Conservation (phyloP, 2,888 invertebrate genomes). For the Drosophila borborema region DNA sequence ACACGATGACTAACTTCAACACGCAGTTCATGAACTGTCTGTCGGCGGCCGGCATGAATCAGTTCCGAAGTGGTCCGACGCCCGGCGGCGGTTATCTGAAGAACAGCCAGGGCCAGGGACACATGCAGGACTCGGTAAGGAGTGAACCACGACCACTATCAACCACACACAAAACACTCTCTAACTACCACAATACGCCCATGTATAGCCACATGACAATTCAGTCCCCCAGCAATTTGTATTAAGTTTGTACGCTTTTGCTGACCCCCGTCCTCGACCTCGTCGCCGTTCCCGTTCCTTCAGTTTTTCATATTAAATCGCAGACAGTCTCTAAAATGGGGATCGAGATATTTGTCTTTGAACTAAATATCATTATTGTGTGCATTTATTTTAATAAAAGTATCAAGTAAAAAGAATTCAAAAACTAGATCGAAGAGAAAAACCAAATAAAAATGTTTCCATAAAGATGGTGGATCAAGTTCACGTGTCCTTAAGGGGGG, state of each 20-base stretch:
- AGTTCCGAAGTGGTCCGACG: constrained; percentile 84
- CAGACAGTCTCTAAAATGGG: constrained; percentile 13
- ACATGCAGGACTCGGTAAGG: constrained; percentile 85
- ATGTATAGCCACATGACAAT: constrained; percentile 33
- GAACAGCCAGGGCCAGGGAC: constrained; percentile 84
- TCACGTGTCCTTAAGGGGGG: not conserved
- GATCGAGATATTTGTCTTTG: constrained; percentile 42
- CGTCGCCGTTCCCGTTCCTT: too few species aligned
- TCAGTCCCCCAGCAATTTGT: constrained; percentile 40
- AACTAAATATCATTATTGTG: constrained; percentile 45
- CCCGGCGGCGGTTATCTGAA: constrained; percentile 83
- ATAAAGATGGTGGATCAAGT: not conserved
- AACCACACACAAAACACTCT: constrained; percentile 37
- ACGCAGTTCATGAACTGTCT: constrained; percentile 88
- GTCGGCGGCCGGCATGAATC: constrained; percentile 86
- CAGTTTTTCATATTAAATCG: constrained; percentile 7
- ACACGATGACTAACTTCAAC: constrained; percentile 85
- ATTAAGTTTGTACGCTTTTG: constrained; percentile 31
- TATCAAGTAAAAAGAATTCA: constrained; percentile 32
- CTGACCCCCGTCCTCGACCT: not conserved
- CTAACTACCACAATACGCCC: constrained; percentile 33
- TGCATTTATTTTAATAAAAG: constrained; percentile 56
- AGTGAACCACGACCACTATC: constrained; percentile 44
- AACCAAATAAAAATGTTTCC: constrained; percentile 8
- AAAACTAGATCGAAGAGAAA: constrained; percentile 29